These are phyloP conservation scores for Paracentrotus lividus DNA, from an alignment of 53 echinoderm and acorn worm species.

Conservation along the genomic window DNA sequence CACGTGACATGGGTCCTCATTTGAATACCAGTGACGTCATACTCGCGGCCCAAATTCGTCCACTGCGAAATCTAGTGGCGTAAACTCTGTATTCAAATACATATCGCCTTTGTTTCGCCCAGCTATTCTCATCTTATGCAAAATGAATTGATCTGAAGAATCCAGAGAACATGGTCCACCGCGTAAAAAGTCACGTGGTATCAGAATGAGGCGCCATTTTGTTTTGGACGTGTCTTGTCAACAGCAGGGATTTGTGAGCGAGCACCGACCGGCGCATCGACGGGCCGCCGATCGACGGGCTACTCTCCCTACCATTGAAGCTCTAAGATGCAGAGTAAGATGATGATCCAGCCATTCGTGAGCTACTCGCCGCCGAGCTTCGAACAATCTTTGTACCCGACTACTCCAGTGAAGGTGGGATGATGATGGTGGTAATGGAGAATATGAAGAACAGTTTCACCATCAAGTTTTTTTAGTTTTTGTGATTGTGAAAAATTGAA, in stretches of 20 bases:
- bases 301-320: slow-evolving; percentile 59
- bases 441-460: no score
- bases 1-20: slow-evolving; percentile 1
- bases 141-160: not conserved
- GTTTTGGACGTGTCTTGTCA: not conserved
- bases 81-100: no score
- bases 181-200: not conserved
- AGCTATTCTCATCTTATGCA: no score
- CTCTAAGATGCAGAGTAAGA: slow-evolving; percentile 57
- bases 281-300: slow-evolving; percentile 14
- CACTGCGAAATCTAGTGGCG: no score
- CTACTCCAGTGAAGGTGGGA: slow-evolving; percentile 9
- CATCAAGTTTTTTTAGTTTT: slow-evolving; percentile 41
- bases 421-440: not conserved
- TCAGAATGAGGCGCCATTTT: slow-evolving; percentile 27
- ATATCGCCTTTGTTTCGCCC: no score
- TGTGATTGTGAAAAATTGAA: slow-evolving; percentile 34
- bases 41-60: no score
- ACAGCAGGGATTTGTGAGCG: slow-evolving; percentile 9
- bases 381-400: slow-evolving; percentile 52
- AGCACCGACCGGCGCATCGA: no score
- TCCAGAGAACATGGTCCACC: not conserved
- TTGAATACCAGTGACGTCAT: slow-evolving; percentile 18
- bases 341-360: slow-evolving; percentile 42
- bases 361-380: slow-evolving; percentile 45